Evolutionary conservation across 1,140 invertebrate genomes (phyloP), one percentile per base, ranked within the genome.

Genomic region (Protaetia brevitarsis): DNA sequence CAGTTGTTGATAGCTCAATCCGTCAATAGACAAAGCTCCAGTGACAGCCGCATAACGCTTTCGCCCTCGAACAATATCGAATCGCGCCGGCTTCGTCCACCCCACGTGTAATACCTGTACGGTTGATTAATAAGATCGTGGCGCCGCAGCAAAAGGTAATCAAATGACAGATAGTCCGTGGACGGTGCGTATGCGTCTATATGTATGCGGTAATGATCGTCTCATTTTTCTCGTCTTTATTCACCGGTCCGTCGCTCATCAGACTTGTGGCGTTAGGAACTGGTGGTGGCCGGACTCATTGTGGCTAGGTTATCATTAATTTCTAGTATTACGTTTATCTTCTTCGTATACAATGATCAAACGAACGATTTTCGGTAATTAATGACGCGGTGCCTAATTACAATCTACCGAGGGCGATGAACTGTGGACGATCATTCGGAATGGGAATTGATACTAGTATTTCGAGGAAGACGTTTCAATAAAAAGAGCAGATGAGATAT

Each of bases 1-100:
- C 74, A 74, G 70, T 69, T 65, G 70, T 68, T 76, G 74, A 76
- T 76, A 73, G 74, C 74, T 76, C 74, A 72, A 76, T 76, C 72
- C 67, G 73, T 76, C 74, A 76, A 69, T 59, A 65, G 58, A 73
- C 73, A 74, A 74, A 68, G 61, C 63, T 51, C 29, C 36, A 62
- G 64, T 67, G 72, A 74, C 69, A 72, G 72, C 65, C 65, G 69
- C 64, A 68, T 66, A 69, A 70, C 67, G 64, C 58, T 51, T 51
- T 51, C 41, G 67, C 61, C 69, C 58, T 63, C 16, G 64, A 73
- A 72, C 69, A 72, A 72, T 72, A 72, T 68, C 66, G 71, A 71
- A 59, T 65, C 59, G 63, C 45, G 11, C 60, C 36, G 65, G 67
- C 16, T 13, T 23, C 41, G 19, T 51, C 19, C 41, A 5, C 41